Evolutionary conservation across 2,797 vertebrate species (phyloP), one percentile per base, ranked within the genome.

Genomic region (Takifugu ocellatus): DNA sequence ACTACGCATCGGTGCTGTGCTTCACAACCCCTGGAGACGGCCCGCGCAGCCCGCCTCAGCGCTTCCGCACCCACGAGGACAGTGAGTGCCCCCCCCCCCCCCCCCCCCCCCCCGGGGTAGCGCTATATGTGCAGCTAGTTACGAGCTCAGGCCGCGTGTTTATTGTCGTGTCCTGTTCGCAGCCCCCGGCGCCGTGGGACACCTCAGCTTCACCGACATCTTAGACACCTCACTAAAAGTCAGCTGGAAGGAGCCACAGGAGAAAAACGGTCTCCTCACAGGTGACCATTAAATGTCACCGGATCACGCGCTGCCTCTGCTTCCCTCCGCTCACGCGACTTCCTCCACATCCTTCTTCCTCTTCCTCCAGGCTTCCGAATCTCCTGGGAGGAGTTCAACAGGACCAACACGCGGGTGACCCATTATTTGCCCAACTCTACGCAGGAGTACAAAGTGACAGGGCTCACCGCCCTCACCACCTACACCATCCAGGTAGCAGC

Each of bases 401-500:
- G 95, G 59, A 98, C 97, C 65, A 98, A 98, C 81, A 99, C 96
- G 0, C 91, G 96, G 0, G 96, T 98, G 57, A 99, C 96, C 0
- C 96, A 98, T 76, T 98, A 98, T 84, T 89, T 99, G 63, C 96
- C 97, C 81, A 98, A 98, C 0, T 85, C 95, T 56, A 98, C 97
- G 27, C 90, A 97, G 87, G 95, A 96, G 77, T 98, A 98, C 81
- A 92, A 95, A 0, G 96, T 98, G 77, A 99, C 97, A 0, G 94
- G 96, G 49, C 93, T 99, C 80, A 99, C 96, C 0, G 95, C 97
- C 0, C 95, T 98, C 63, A 98, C 96, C 70, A 99, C 96, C 33
- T 99, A 99, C 82, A 98, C 97, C 82, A 99, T 99, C n/a, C 95
- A 98, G 83, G 97, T 99, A 75, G 96, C 97, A 0, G 94, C 94